Evolutionary conservation across 2,888 invertebrate genomes (phyloP), one percentile per base, ranked within the genome.

Genomic region (Tetragnatha montana): DNA sequence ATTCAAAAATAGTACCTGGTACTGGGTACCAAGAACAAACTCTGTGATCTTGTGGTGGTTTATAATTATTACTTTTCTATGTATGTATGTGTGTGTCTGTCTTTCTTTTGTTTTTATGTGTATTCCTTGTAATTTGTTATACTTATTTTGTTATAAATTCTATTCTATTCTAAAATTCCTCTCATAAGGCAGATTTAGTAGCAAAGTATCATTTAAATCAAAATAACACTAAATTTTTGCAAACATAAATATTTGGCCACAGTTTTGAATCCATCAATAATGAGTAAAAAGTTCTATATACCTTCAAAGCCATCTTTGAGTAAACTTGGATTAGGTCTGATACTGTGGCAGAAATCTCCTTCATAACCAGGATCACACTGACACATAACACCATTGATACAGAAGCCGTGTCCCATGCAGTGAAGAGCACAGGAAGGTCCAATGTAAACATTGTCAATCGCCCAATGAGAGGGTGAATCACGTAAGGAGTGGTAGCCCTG

Each of bases 391-490:
- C 93, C 93, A 89, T 91, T 91, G n/a, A 91, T 90, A 91, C 93
- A 93, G 80, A 92, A 91, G 10, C 94, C 94, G 91, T 94, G 93
- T 14, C 94, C 94, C 51, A 92, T 92, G 90, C 94, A 94, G 90
- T 94, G 92, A 19, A 93, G 92, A 91, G 92, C 91, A 91, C 94
- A 94, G 19, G 93, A 92, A 92, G 93, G 93, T 0, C 94, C 94
- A 79, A 94, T 93, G 91, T 93, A 94, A 21, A 94, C 92, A 91
- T 93, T 93, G 91, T 93, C 93, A 35, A 94, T 90, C 10, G 93
- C 93, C 94, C 94, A 94, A n/a, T 93, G 92, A 22, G 93, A 93
- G 14, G 93, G 93, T 80, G 92, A 92, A 88, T 93, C 93, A 73
- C 92, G 88, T 6, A 92, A 91, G 4, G 85, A 85, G 75, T 93